phyloP scores from a whole-genome alignment of 1,140 invertebrate species.

The Apocrypta bakeri region DNA sequence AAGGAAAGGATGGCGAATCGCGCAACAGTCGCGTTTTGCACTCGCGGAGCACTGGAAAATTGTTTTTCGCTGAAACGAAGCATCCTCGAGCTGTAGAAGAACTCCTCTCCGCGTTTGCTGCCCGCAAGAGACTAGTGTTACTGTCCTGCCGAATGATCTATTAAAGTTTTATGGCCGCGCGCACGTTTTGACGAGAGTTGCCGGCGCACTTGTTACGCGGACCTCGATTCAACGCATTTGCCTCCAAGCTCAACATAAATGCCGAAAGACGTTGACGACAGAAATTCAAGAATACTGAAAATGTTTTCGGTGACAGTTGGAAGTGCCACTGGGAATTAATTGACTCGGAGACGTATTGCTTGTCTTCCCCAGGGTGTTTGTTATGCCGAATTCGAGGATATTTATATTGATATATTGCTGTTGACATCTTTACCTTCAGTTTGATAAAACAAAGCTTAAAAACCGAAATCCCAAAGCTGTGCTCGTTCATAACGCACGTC shows the following conservation, averaged over 20 bases:
- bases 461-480: too few species aligned
- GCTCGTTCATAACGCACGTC: too few species aligned
- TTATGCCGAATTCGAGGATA: too few species aligned
- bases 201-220: neutral
- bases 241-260: neutral
- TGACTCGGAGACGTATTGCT: too few species aligned
- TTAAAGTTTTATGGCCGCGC: constrained; percentile 64
- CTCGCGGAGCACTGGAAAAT: constrained; percentile 54
- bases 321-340: too few species aligned
- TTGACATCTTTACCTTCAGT: too few species aligned
- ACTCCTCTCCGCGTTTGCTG: neutral
- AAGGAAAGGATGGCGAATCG: neutral
- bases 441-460: too few species aligned
- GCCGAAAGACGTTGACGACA: neutral
- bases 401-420: too few species aligned
- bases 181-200: neutral
- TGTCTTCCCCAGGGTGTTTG: too few species aligned
- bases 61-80: constrained; percentile 67
- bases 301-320: too few species aligned
- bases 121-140: constrained; percentile 27
- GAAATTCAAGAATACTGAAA: neutral
- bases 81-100: constrained; percentile 65
- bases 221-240: neutral
- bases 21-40: constrained; percentile 13
- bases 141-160: constrained; percentile 61